Conservation (phyloP, 2,797 vertebrate genomes). For the Saguinus oedipus region DNA sequence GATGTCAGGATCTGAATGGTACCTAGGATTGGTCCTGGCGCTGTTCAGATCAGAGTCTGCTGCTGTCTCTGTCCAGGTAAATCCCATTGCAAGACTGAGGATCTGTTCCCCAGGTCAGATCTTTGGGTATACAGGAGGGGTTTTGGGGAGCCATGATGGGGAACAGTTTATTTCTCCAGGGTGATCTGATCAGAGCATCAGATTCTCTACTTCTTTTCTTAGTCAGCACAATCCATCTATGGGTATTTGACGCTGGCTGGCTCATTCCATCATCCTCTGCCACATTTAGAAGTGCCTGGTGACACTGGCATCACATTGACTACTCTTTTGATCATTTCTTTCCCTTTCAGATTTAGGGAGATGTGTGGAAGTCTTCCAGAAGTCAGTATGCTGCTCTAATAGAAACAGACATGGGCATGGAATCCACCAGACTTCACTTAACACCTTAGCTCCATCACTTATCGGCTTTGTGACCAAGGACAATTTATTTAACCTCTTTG, state of each 20-base stretch:
- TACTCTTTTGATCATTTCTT: neutral
- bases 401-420: neutral
- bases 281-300: neutral
- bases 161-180: neutral
- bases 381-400: neutral
- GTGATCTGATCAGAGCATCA: neutral
- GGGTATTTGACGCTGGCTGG: neutral
- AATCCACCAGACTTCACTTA: neutral
- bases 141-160: rapidly evolving
- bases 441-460: neutral
- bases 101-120: neutral
- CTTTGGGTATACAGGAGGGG: no score
- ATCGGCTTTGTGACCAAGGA: neutral
- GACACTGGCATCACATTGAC: neutral
- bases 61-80: neutral
- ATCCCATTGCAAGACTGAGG: neutral
- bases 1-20: neutral
- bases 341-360: neutral
- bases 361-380: neutral
- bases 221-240: neutral
- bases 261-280: neutral
- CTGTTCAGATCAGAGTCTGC: neutral
- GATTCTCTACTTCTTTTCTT: neutral
- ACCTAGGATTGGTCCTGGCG: neutral
- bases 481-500: neutral